Conservation (phyloP, 2,113 vertebrate genomes). For the Toxotes jaculatrix region DNA sequence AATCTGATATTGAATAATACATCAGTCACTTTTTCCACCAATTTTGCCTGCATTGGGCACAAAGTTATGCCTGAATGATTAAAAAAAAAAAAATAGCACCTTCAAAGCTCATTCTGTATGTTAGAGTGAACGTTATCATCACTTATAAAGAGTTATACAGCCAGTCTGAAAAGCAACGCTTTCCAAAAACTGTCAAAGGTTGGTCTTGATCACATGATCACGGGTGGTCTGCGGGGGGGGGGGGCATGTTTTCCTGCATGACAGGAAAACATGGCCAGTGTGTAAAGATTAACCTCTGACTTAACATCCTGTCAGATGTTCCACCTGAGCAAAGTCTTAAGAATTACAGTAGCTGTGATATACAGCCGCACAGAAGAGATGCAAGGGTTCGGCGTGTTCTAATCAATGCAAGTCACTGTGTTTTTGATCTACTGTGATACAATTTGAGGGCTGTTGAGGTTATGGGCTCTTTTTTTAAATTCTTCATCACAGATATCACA, state of each 20-base stretch:
- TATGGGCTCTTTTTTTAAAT: conserved; percentile 22
- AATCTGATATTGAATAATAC: no score
- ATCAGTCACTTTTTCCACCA: no score
- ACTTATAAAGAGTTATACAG: conserved; percentile 60
- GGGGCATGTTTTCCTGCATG: no score
- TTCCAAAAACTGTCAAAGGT: conserved; percentile 69
- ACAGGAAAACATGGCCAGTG: conserved; percentile 61
- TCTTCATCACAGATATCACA: conserved; percentile 28
- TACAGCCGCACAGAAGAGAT: conserved; percentile 25
- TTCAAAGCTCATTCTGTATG: not conserved
- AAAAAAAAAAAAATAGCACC: no score
- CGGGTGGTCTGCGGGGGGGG: conserved; percentile 26
- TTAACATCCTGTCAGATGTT: conserved; percentile 58
- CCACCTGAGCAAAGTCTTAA: conserved; percentile 39
- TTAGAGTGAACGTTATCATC: conserved; percentile 28
- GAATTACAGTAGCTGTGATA: conserved; percentile 53
- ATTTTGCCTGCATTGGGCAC: no score
- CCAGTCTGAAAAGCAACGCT: conserved; percentile 59
- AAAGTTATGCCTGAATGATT: no score
- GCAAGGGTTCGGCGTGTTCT: not conserved
- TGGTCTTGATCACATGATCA: conserved; percentile 47
- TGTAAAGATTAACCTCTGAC: conserved; percentile 73
- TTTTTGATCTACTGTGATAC: conserved; percentile 48
- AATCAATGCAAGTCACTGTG: conserved; percentile 25
- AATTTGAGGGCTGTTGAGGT: conserved; percentile 28